A percentile compares a stretch with the other conserved stretches of the same genome.
Conservation (phyloP, 2,113 vertebrate genomes). For the Actenoides hombroni region DNA sequence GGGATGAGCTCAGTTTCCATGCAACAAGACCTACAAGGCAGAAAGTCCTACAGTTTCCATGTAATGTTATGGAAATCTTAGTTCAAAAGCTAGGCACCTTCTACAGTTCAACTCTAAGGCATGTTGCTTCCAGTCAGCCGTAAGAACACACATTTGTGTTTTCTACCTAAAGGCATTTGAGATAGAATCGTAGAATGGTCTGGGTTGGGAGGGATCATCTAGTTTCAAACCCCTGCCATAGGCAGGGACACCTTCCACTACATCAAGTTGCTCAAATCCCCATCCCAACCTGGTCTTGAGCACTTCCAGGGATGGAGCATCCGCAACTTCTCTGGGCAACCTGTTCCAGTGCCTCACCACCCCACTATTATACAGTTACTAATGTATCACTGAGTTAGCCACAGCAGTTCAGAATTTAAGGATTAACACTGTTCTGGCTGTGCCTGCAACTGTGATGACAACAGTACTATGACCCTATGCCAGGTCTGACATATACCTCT, state of each 20-base stretch:
- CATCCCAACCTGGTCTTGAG: no score
- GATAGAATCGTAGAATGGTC: not conserved
- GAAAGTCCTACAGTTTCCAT: not conserved
- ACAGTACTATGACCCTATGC: not conserved
- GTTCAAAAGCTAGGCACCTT: not conserved
- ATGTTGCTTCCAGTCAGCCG: not conserved
- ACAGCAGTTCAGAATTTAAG: not conserved
- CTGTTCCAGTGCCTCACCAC: no score
- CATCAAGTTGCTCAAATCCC: no score
- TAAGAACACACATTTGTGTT: not conserved
- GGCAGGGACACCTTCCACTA: no score
- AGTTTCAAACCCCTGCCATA: no score
- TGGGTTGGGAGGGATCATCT: not conserved
- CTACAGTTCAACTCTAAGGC: not conserved
- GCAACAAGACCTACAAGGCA: not conserved
- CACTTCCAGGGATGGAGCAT: no score
- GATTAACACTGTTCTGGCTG: not conserved
- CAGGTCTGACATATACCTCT: no score
- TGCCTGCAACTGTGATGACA: not conserved
- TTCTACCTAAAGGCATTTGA: not conserved
- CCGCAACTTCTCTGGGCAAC: no score
- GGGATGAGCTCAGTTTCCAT: not conserved
- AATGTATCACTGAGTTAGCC: fast-evolving
- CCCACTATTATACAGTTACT: not conserved
- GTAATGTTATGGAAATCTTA: not conserved